Evolutionary conservation across 2,888 invertebrate species (phyloP).

Genomic region (Agonopterix alstromeriana): DNA sequence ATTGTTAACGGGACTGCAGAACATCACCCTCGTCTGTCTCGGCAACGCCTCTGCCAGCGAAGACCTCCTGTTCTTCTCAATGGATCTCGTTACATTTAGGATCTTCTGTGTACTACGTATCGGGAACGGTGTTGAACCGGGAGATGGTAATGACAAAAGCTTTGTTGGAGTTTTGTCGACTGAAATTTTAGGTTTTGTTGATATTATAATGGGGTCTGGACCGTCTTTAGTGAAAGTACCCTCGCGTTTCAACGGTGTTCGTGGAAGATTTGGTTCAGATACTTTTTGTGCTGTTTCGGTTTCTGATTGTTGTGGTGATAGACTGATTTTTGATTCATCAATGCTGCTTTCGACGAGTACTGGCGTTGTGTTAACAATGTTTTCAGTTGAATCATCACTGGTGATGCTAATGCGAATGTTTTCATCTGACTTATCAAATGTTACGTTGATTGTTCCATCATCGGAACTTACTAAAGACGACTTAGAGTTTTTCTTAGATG

Average conservation of each 20-base stretch:
- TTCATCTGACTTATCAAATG: slow-evolving; percentile 35
- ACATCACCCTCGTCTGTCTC: slow-evolving; percentile 54
- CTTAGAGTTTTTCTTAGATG: slow-evolving; percentile 18
- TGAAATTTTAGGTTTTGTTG: slow-evolving; percentile 11
- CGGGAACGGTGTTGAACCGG: slow-evolving; percentile 58
- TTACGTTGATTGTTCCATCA: slow-evolving; percentile 31
- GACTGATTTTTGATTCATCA: slow-evolving; percentile 30
- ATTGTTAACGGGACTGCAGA: slow-evolving; percentile 59
- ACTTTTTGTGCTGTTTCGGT: background rate
- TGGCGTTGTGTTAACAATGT: slow-evolving; percentile 49
- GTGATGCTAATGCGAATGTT: slow-evolving; percentile 49
- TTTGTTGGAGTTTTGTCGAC: slow-evolving; percentile 33
- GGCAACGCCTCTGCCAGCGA: slow-evolving; percentile 26
- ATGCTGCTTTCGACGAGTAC: slow-evolving; percentile 57
- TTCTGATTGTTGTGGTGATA: background rate
- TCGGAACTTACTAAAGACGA: slow-evolving; percentile 47
- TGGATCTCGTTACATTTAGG: slow-evolving; percentile 53
- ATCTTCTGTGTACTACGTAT: slow-evolving; percentile 29
- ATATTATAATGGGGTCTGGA: slow-evolving; percentile 19
- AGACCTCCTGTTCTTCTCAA: slow-evolving; percentile 43
- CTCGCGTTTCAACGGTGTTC: slow-evolving; percentile 49
- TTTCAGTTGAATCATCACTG: slow-evolving; percentile 52
- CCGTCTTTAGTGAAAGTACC: slow-evolving; percentile 61
- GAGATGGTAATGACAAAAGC: slow-evolving; percentile 36
- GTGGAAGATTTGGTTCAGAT: slow-evolving; percentile 1